These are phyloP conservation scores for Dinomys branickii DNA, from an alignment of 2,113 vertebrate genomes.

Conservation along the genomic window DNA sequence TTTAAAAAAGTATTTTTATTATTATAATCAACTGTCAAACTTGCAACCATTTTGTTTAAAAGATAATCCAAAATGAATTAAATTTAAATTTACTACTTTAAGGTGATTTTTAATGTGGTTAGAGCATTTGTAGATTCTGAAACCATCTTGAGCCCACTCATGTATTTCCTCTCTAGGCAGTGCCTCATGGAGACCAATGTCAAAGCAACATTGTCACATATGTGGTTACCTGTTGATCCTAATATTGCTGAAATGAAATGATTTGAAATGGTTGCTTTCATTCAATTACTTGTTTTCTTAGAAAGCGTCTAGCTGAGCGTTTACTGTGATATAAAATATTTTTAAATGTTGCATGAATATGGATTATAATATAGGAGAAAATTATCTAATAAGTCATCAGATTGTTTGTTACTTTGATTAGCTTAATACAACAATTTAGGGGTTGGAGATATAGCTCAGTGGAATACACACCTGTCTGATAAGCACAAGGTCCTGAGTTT, in stretches of 20 bases:
- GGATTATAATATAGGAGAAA: background rate
- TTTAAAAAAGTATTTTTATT: background rate
- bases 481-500: no score
- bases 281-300: background rate
- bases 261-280: background rate
- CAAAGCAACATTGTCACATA: background rate
- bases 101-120: background rate
- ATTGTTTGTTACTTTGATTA: background rate
- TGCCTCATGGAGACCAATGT: accelerated
- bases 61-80: background rate
- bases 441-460: no score
- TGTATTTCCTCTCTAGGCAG: background rate
- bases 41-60: background rate
- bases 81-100: background rate
- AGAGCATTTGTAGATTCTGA: background rate
- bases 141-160: accelerated
- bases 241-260: background rate
- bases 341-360: background rate
- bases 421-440: background rate
- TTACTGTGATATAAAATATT: background rate
- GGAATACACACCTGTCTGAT: no score
- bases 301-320: background rate
- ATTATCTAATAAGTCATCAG: background rate
- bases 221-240: background rate
- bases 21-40: background rate